Percentiles rank a stretch among this genome's conserved stretches.
Conservation (phyloP, 2,113 vertebrate genomes). For the Coregonus clupeaformis region DNA sequence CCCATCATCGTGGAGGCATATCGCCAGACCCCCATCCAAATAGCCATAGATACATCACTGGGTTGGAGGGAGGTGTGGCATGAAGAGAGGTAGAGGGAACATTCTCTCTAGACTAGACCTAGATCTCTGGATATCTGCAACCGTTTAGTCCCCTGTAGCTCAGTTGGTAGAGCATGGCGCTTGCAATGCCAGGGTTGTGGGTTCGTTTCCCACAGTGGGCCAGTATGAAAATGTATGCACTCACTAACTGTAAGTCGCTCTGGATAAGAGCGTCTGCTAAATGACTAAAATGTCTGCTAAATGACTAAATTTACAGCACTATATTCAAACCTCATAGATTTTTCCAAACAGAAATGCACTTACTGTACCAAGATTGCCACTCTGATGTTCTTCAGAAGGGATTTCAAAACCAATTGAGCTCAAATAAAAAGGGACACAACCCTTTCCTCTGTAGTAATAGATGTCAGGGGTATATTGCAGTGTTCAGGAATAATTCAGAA, state of each 20-base stretch:
- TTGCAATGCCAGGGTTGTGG: no score
- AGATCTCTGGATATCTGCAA: no score
- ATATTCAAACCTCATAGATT: slow-evolving; percentile 5
- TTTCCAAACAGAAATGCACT: slow-evolving; percentile 7
- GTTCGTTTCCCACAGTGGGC: no score
- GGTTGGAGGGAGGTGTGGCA: slow-evolving; percentile 41
- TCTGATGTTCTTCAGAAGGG: slow-evolving; percentile 43
- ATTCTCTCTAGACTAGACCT: no score
- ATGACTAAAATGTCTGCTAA: no score
- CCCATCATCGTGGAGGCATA: slow-evolving; percentile 53
- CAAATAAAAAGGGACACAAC: slow-evolving; percentile 24
- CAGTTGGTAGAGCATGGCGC: no score
- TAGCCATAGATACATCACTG: slow-evolving; percentile 11
- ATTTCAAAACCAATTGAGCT: slow-evolving; percentile 38
- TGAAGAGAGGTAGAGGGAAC: not conserved
- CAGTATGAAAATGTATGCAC: no score
- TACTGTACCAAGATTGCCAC: slow-evolving; percentile 37
- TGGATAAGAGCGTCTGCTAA: no score
- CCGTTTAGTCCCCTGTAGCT: no score
- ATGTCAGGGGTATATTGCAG: slow-evolving; percentile 20
- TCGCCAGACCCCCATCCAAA: slow-evolving; percentile 38
- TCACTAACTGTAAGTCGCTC: no score
- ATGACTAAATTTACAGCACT: no score
- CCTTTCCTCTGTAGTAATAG: slow-evolving; percentile 13
- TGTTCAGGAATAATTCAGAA: slow-evolving; percentile 45